Base-by-base conservation (phyloP, 2,797 vertebrate species). In the Tarsius wallacei region DNA sequence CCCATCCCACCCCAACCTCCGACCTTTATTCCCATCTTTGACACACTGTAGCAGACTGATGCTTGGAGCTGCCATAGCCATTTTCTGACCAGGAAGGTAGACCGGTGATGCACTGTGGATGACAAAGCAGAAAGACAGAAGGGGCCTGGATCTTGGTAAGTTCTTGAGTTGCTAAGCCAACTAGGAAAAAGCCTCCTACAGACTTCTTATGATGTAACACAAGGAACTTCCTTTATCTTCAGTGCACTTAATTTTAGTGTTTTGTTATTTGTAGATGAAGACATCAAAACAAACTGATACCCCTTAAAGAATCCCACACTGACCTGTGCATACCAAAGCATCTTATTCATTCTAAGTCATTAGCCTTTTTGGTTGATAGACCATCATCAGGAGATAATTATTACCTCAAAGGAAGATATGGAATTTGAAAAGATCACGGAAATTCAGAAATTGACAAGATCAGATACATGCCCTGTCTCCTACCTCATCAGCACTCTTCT, bases 161-260 rank as follows among this genome's bases (percentile, higher is more conserved):
- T 19, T 55, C 42, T 59, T 61, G 11, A 66, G 22, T 11, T 57
- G 4, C 8, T 90, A 77, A 90, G 64, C 8, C 22, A 74, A 73
- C 31, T 5, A 53, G 12, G 21, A 33, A 51, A 42, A 49, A 70
- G 13, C 17, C 55, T 66, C 15, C 49, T 63, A 55, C 4, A 77
- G 47, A 73, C 19, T 93, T 76, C 28, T 94, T 80, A 51, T 42
- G 26, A 70, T 28, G 0, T 66, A 9, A 28, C 4, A 83, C 24
- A 42, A 47, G 76, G 42, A 19, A 80, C 91, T 90, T 87, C 33
- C 14, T 91, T 95, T 78, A n/a, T 33, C 22, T 64, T 77, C 51
- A 82, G 59, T 47, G 19, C 0, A 5, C 5, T 28, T 55, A 31
- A 22, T n/a, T 73, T 64, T 13, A 1, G 1, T 47, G 31, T 73